Evolutionary conservation across 2,888 invertebrate species (phyloP).

Genomic region (Carterocephalus palaemon): DNA sequence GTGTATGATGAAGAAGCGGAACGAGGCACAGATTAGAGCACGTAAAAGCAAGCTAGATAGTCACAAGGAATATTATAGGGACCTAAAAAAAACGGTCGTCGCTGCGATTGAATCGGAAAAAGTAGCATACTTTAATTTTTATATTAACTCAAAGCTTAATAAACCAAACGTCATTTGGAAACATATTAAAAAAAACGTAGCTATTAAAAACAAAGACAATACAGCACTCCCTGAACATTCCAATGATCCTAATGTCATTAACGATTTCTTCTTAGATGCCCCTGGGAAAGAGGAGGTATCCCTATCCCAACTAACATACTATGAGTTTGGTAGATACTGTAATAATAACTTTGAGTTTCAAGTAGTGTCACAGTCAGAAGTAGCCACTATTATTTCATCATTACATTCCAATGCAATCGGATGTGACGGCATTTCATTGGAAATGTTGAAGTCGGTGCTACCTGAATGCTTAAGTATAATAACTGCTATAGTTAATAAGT

Average conservation of each 20-base stretch:
- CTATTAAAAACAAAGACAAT: not conserved
- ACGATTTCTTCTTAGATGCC: constrained; percentile 1
- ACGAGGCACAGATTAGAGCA: constrained; percentile 2
- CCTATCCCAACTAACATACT: no score
- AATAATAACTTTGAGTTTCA: no score
- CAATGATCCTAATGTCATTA: constrained; percentile 2
- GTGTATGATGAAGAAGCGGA: constrained; percentile 9
- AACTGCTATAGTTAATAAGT: no score
- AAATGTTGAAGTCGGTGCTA: no score
- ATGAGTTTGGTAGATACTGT: no score
- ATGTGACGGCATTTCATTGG: no score
- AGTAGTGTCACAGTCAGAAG: not conserved
- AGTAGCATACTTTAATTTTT: constrained; percentile 6
- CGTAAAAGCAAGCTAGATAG: not conserved
- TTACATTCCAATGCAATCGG: no score
- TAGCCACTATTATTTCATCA: no score
- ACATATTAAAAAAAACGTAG: constrained; percentile 1
- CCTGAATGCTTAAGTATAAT: no score
- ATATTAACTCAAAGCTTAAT: not conserved
- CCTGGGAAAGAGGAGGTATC: not conserved
- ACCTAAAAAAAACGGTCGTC: not conserved
- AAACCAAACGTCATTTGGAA: constrained; percentile 8
- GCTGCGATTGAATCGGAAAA: constrained; percentile 5
- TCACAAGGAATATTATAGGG: constrained; percentile 8
- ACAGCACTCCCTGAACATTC: not conserved